Conservation (phyloP, 1,140 invertebrate genomes). For the Octopus bimaculoides region DNA sequence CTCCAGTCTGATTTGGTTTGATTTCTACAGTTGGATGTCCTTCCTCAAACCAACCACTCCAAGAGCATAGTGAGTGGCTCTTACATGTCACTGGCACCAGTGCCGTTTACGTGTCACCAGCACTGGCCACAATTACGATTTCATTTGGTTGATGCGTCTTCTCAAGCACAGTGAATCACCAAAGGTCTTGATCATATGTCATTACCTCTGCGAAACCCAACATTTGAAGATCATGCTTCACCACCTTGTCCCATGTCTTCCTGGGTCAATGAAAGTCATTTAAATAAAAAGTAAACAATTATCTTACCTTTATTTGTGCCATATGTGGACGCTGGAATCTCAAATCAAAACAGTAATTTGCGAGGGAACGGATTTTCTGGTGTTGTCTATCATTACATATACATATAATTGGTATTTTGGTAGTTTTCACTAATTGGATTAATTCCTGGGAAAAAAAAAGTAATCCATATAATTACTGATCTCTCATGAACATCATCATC, state of each 20-base stretch:
- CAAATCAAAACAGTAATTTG: slow-evolving; percentile 94
- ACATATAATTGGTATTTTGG: slow-evolving; percentile 92
- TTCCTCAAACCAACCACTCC: too few species aligned
- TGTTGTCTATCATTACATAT: slow-evolving; percentile 98
- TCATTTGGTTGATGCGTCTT: background rate
- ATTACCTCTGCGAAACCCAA: background rate
- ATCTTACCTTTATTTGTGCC: slow-evolving; percentile 82
- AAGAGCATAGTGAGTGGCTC: too few species aligned
- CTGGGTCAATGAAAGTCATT: too few species aligned
- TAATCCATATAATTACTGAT: too few species aligned
- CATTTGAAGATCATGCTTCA: background rate
- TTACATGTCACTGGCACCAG: too few species aligned
- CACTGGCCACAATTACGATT: background rate
- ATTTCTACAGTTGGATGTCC: too few species aligned
- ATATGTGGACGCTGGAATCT: slow-evolving; percentile 78
- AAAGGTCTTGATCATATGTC: background rate
- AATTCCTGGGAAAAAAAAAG: slow-evolving; percentile 67
- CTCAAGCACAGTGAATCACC: background rate
- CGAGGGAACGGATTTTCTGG: slow-evolving; percentile 88
- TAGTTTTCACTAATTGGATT: slow-evolving; percentile 86
- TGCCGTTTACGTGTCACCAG: background rate
- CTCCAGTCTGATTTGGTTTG: too few species aligned
- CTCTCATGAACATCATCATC: too few species aligned
- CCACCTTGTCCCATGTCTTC: too few species aligned
- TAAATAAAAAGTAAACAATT: background rate